Evolutionary conservation across 2,797 vertebrate species (phyloP).

Genomic region (Neosalanx taihuensis): DNA sequence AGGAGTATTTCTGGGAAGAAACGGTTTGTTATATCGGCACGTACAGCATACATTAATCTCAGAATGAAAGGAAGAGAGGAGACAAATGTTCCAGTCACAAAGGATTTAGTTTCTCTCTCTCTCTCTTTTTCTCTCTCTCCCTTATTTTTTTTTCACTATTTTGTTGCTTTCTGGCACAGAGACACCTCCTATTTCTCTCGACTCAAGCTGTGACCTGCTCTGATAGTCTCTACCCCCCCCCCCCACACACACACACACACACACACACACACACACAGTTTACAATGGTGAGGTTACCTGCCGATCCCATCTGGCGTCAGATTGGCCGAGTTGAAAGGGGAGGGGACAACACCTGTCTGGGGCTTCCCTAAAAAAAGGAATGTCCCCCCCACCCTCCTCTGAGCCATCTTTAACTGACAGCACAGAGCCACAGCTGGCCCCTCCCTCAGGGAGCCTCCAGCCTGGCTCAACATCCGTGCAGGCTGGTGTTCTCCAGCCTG

Average conservation of each 20-base stretch:
- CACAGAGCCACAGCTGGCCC: constrained; percentile 52
- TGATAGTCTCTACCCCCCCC: constrained; percentile 11
- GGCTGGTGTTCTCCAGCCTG: constrained; percentile 46
- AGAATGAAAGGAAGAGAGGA: background rate
- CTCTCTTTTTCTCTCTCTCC: too few relatives aligned
- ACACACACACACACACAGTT: background rate
- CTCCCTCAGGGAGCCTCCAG: constrained; percentile 42
- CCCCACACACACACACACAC: background rate
- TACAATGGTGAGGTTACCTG: constrained; percentile 39
- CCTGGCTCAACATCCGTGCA: constrained; percentile 43
- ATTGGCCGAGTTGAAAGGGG: constrained; percentile 28
- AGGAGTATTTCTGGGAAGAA: background rate
- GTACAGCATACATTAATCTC: background rate
- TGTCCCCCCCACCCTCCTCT: background rate
- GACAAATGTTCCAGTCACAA: background rate
- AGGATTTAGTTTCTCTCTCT: constrained; percentile 24
- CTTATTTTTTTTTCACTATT: constrained; percentile 17
- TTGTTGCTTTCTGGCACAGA: constrained; percentile 33
- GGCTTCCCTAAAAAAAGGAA: constrained; percentile 14
- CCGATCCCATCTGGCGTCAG: constrained; percentile 51
- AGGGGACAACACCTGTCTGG: constrained; percentile 46
- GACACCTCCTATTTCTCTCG: constrained; percentile 15
- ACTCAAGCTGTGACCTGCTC: constrained; percentile 61
- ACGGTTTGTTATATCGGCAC: background rate
- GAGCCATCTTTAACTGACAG: constrained; percentile 16